Evolutionary conservation across 2,797 vertebrate genomes (phyloP), one percentile per base, ranked within the genome.

Genomic region (Phoeniculus purpureus): DNA sequence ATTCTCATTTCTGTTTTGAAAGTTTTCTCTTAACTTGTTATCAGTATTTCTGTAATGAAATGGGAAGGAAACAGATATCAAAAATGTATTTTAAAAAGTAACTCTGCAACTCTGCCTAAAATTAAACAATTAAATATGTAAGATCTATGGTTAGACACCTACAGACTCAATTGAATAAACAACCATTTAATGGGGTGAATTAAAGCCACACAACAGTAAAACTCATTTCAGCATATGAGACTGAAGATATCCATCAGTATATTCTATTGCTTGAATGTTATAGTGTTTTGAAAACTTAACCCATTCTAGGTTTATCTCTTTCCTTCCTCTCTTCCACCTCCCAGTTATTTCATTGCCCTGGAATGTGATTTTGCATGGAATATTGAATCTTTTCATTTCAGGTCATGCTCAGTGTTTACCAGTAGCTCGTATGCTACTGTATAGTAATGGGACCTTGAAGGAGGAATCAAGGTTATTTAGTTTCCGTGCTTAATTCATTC

Each of bases 281-380:
- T 32, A 62, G 22, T 72, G 89, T 86, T 94, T 88, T 70, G 64
- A 87, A 94, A 89, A 91, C 59, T 80, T 94, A 89, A 81, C 55
- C 72, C 55, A 56, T 59, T 76, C 7, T 81, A 90, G 93, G 86
- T 85, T 92, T 94, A 76, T 71, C 31, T 65, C 58, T 94, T 92
- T 68, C 13, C 6, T 93, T 88, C 54, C 54, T 74, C 51, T 58
- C 72, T 47, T 43, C 21, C 59, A 47, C 20, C 23, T 3, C 0
- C 29, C 26, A 82, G 88, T 96, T 96, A 96, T 91, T 94, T 95
- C 80, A 96, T 96, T 96, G 80, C 67, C 87, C 26, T 96, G 94
- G 96, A 96, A 97, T 96, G 94, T 47, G 32, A 66, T 8, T 91
- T 93, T 91, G 86, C 37, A 5, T 37, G 50, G 88, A 92, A 88